These are phyloP conservation scores for Sinella curviseta DNA, from an alignment of 1,140 invertebrate species.

Conservation along the genomic window DNA sequence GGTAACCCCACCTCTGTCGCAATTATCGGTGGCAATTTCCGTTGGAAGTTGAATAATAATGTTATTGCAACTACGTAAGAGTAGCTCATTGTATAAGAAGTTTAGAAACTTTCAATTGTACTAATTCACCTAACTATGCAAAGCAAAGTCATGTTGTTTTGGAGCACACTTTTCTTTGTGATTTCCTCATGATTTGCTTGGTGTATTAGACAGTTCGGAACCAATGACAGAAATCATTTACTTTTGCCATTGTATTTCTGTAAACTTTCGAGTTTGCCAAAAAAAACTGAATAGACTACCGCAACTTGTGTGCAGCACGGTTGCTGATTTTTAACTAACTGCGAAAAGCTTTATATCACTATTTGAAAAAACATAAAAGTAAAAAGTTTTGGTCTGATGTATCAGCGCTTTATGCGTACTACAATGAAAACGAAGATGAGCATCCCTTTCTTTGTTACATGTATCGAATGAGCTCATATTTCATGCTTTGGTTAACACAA, in stretches of 20 bases:
- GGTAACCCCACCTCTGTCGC: background rate
- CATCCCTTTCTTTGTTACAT: background rate
- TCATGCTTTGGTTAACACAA: constrained; percentile 10
- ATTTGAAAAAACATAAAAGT: background rate
- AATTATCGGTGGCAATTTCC: background rate
- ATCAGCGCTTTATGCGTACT: background rate
- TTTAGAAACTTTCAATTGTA: no score
- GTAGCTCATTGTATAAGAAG: no score
- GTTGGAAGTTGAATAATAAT: no score
- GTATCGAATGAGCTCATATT: constrained; percentile 12
- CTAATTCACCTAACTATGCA: no score
- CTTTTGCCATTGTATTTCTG: no score
- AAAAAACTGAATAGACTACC: background rate
- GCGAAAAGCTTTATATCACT: background rate
- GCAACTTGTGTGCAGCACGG: background rate
- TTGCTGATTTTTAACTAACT: background rate
- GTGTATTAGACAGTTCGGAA: background rate
- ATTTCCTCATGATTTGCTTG: background rate
- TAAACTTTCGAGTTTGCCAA: background rate
- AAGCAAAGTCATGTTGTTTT: background rate
- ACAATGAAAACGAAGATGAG: background rate
- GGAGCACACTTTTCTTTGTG: background rate
- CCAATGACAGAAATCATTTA: background rate
- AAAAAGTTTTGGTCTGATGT: no score
- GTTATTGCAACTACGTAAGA: no score